A percentile compares a stretch with the other conserved stretches of the same genome.
These are phyloP conservation scores for Circaetus cinerascens DNA, from an alignment of 2,113 vertebrate genomes.

Conservation along the genomic window DNA sequence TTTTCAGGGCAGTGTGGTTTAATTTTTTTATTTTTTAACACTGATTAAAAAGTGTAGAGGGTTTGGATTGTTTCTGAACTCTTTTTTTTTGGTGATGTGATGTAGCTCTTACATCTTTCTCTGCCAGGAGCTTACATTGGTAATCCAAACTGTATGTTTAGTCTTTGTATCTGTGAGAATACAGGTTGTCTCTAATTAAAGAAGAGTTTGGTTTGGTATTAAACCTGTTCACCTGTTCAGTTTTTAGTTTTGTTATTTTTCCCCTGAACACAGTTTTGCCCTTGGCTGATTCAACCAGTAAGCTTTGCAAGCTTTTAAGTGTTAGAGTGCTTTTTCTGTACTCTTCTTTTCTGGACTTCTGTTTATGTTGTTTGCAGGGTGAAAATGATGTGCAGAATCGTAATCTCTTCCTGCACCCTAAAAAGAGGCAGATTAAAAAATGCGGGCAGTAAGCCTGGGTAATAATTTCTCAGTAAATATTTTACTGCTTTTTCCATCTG, in stretches of 20 bases:
- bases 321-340: background rate
- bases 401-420: background rate
- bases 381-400: background rate
- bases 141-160: background rate
- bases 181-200: background rate
- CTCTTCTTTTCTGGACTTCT: background rate
- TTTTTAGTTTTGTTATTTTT: background rate
- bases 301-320: background rate
- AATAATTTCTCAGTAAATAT: constrained; percentile 28
- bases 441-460: background rate
- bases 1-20: background rate
- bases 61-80: background rate
- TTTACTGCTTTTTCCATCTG: constrained; percentile 30
- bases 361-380: background rate
- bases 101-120: background rate
- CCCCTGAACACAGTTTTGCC: background rate
- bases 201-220: background rate
- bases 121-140: background rate
- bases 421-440: background rate
- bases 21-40: too few relatives aligned
- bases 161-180: background rate
- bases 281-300: background rate
- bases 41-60: background rate
- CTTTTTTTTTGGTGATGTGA: background rate
- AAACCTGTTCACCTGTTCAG: background rate